Conservation (phyloP, 2,888 invertebrate species). For the Apamea anceps region DNA sequence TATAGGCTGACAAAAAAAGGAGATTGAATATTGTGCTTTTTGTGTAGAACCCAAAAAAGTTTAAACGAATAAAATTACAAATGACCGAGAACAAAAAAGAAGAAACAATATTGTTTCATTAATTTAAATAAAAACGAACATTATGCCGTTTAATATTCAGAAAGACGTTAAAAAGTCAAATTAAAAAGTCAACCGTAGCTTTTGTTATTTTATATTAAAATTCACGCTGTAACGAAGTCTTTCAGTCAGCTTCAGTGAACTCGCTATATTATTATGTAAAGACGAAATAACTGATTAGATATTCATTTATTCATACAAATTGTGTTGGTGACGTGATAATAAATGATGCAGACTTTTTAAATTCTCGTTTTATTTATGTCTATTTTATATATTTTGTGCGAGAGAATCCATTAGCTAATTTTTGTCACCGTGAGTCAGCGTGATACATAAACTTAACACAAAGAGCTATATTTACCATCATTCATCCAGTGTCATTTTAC, state of each 20-base stretch:
- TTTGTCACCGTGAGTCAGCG: slow-evolving; percentile 65
- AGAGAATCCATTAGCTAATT: slow-evolving; percentile 66
- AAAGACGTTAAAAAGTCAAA: slow-evolving; percentile 18
- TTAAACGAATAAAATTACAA: neutral
- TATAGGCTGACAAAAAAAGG: too few relatives aligned
- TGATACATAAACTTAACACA: slow-evolving; percentile 58
- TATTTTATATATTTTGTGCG: slow-evolving; percentile 56
- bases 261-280: slow-evolving; percentile 54
- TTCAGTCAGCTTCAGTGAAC: slow-evolving; percentile 41
- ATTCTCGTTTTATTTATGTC: slow-evolving; percentile 61
- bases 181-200: slow-evolving; percentile 34
- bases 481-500: slow-evolving; percentile 82
- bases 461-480: slow-evolving; percentile 84
- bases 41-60: neutral
- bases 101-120: neutral
- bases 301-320: slow-evolving; percentile 64
- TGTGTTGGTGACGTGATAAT: slow-evolving; percentile 60
- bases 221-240: slow-evolving; percentile 51
- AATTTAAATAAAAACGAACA: slow-evolving; percentile 8
- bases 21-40: neutral
- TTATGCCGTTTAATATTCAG: slow-evolving; percentile 37
- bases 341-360: slow-evolving; percentile 58
- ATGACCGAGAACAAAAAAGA: neutral
- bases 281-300: slow-evolving; percentile 54
- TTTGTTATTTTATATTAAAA: slow-evolving; percentile 56